Evolutionary conservation across 1,140 invertebrate genomes (phyloP).

Genomic region (Neuroterus valhalla): DNA sequence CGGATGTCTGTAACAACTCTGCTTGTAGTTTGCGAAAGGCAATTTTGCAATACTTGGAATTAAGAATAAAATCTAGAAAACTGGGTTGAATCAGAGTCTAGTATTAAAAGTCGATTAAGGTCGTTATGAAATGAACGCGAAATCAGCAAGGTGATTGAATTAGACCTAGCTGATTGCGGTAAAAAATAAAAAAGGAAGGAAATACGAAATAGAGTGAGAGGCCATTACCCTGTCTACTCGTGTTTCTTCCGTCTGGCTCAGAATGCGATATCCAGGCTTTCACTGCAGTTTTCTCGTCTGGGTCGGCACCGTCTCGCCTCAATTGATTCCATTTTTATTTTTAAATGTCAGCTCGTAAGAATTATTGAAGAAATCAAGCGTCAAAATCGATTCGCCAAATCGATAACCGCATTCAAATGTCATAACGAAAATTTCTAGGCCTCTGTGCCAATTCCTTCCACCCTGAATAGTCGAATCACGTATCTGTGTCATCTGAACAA

Average conservation of each 20-base stretch:
- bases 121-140: not conserved
- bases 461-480: not conserved
- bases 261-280: conserved; percentile 63
- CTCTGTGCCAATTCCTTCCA: not conserved
- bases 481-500: not conserved
- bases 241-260: conserved; percentile 64
- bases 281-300: conserved; percentile 64
- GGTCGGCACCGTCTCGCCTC: conserved; percentile 48
- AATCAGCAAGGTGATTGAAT: not conserved
- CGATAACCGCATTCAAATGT: conserved; percentile 12
- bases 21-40: too few species aligned
- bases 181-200: conserved; percentile 26
- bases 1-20: too few species aligned
- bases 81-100: not conserved
- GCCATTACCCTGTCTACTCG: conserved; percentile 59
- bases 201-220: conserved; percentile 39
- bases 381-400: conserved; percentile 2
- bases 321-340: conserved; percentile 6
- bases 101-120: conserved; percentile 4
- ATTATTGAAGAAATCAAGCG: conserved; percentile 19
- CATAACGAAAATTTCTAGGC: not conserved
- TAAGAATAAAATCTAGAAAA: too few species aligned
- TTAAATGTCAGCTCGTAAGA: conserved; percentile 18
- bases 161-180: too few species aligned
- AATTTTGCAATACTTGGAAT: too few species aligned